Percentiles rank a stretch among this genome's conserved stretches.
These are phyloP conservation scores for Psephotus haematonotus DNA, from an alignment of 2,113 vertebrate species.

Conservation along the genomic window DNA sequence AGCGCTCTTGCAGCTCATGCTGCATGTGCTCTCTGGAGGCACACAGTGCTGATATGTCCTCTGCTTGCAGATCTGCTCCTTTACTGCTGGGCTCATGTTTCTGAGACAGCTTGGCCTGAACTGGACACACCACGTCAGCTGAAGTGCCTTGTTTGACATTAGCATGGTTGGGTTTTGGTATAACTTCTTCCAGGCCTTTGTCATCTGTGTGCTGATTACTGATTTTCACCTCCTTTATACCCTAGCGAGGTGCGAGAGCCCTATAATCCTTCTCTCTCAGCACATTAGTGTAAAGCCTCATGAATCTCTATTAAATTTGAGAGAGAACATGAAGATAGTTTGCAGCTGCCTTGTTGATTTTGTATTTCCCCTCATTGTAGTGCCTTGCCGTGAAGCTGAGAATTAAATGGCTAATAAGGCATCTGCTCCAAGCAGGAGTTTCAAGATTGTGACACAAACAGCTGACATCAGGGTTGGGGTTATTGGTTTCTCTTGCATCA, in stretches of 20 bases:
- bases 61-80: background rate
- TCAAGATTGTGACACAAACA: slow-evolving; percentile 26
- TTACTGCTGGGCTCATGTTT: background rate
- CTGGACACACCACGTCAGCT: background rate
- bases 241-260: background rate
- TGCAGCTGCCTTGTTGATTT: slow-evolving; percentile 59
- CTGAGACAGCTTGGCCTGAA: background rate
- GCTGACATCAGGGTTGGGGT: background rate
- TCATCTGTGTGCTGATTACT: background rate
- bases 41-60: accelerated
- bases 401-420: slow-evolving; percentile 52
- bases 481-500: slow-evolving; percentile 26
- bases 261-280: background rate
- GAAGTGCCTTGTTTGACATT: background rate
- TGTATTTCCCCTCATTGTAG: slow-evolving; percentile 23
- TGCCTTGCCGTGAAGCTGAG: slow-evolving; percentile 15
- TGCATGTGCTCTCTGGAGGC: background rate
- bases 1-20: background rate
- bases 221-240: background rate
- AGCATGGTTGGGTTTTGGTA: accelerated
- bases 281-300: slow-evolving; percentile 34
- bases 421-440: slow-evolving; percentile 36
- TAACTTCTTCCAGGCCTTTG: background rate
- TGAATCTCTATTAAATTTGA: slow-evolving; percentile 62
- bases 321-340: slow-evolving; percentile 36